These are phyloP conservation scores for Scomber scombrus DNA, from an alignment of 2,113 vertebrate genomes.

Conservation along the genomic window DNA sequence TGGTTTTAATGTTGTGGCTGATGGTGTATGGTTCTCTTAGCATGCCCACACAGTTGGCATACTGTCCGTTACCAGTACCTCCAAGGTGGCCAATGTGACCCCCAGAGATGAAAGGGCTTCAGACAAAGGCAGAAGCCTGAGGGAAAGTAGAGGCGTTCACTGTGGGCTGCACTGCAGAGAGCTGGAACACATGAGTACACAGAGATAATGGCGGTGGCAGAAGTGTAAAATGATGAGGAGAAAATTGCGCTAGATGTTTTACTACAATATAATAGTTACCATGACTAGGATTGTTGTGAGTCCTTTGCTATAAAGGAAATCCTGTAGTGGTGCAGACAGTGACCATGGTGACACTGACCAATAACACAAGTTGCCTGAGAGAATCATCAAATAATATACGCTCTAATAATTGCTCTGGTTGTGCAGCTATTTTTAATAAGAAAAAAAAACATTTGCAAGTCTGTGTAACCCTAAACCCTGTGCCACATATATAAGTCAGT, in stretches of 20 bases:
- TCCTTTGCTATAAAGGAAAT: constrained; percentile 27
- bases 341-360: constrained; percentile 64
- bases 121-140: constrained; percentile 71
- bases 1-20: too few relatives aligned
- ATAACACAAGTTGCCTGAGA: constrained; percentile 73
- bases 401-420: constrained; percentile 77
- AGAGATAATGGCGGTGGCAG: constrained; percentile 30
- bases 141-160: constrained; percentile 46
- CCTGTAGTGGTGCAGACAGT: constrained; percentile 40
- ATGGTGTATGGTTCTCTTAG: constrained; percentile 68
- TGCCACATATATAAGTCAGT: constrained; percentile 46
- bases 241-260: constrained; percentile 44
- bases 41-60: constrained; percentile 73
- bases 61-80: constrained; percentile 72
- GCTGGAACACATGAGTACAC: constrained; percentile 27
- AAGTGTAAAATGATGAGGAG: constrained; percentile 42
- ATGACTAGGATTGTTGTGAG: constrained; percentile 27
- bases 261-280: constrained; percentile 37
- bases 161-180: constrained; percentile 41
- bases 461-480: constrained; percentile 34
- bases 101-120: constrained; percentile 71
- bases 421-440: constrained; percentile 68
- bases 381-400: constrained; percentile 77
- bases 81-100: constrained; percentile 71
- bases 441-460: constrained; percentile 45